phyloP scores from a whole-genome alignment of 2,888 invertebrate genomes.

The Nephrotoma guestfalica region DNA sequence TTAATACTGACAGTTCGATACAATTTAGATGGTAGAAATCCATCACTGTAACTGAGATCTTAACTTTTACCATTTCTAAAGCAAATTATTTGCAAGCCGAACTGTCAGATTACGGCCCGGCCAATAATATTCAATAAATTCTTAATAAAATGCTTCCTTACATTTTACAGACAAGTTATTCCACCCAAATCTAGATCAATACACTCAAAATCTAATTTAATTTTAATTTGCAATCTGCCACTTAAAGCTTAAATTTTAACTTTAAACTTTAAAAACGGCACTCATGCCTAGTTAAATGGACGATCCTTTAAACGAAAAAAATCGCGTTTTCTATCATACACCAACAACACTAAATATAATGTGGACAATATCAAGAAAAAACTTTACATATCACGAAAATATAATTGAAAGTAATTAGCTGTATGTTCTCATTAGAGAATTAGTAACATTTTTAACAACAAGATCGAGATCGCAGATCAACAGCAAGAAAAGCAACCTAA shows the following conservation, averaged over 20 bases:
- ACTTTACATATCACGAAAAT: background rate
- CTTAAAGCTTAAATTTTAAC: background rate
- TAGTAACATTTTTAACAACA: background rate
- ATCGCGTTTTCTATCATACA: background rate
- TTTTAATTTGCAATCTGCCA: background rate
- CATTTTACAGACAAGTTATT: background rate
- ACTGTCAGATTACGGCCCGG: too few relatives aligned
- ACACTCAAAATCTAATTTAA: background rate
- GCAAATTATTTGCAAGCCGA: too few relatives aligned
- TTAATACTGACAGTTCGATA: too few relatives aligned
- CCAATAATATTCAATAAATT: too few relatives aligned
- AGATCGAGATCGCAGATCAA: conserved; percentile 1
- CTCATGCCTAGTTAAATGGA: background rate
- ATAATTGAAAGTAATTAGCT: conserved; percentile 5
- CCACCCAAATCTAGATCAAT: background rate
- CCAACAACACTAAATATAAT: background rate
- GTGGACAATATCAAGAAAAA: background rate
- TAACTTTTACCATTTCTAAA: too few relatives aligned
- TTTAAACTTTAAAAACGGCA: background rate
- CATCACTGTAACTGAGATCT: too few relatives aligned
- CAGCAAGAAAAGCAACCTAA: background rate
- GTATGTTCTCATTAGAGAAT: conserved; percentile 5
- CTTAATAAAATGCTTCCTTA: too few relatives aligned
- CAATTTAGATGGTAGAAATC: too few relatives aligned
- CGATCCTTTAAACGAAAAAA: background rate